phyloP scores from a whole-genome alignment of 2,888 invertebrate genomes.

The Oscheius myriophilus region DNA sequence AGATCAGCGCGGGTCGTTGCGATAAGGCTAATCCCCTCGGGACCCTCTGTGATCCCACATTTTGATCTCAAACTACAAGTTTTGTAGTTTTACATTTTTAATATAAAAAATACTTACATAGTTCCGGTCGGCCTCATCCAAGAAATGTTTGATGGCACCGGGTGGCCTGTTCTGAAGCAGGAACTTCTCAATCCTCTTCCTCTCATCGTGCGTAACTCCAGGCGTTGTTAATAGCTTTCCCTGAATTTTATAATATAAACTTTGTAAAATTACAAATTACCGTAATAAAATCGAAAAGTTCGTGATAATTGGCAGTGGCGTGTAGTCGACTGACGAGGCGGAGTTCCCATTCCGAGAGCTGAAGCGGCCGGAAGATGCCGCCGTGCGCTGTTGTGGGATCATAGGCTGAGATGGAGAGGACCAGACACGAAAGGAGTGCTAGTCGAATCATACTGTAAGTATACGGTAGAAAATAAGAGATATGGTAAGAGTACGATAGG shows the following conservation, averaged over 20 bases:
- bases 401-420: constrained; percentile 4
- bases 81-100: no score
- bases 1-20: neutral
- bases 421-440: constrained; percentile 6
- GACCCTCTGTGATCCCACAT: neutral
- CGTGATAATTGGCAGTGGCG: constrained; percentile 28
- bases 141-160: constrained; percentile 4
- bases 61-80: no score
- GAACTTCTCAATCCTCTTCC: constrained; percentile 27
- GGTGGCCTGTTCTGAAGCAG: constrained; percentile 25
- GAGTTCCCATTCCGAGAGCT: constrained; percentile 9
- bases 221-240: constrained; percentile 3
- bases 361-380: constrained; percentile 20
- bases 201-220: constrained; percentile 3
- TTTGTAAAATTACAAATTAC: neutral
- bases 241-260: neutral
- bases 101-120: constrained; percentile 29
- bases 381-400: constrained; percentile 20
- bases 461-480: neutral
- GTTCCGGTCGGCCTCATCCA: constrained; percentile 29
- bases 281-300: constrained; percentile 26
- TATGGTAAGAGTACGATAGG: no score
- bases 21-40: constrained; percentile 2
- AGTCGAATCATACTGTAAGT: constrained; percentile 12
- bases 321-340: constrained; percentile 25